Evolutionary conservation across 2,888 invertebrate species (phyloP), one percentile per base, ranked within the genome.

Genomic region (Apantesis nais): DNA sequence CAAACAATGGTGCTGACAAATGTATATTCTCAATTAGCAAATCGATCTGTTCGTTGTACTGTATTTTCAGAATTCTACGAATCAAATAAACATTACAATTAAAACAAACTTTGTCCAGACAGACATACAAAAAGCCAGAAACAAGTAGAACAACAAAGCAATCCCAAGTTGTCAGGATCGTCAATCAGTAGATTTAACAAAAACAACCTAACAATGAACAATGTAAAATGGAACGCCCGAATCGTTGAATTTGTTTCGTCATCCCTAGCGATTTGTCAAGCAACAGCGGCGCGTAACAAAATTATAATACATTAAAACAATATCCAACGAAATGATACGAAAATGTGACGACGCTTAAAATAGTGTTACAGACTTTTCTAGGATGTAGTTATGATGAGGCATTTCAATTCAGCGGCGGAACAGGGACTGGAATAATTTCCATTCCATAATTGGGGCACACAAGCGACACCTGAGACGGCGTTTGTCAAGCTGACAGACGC

Each of bases 401-500:
- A 79, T 79, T 82, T 79, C 74, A 75, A 78, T 78, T 76, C 80
- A 79, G 75, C 77, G 71, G 71, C 60, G 25, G 76, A 74, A 72
- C 71, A 69, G 77, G 75, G 78, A 78, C 78, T 77, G 73, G 76
- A 81, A 87, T 84, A 84, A 88, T 88, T 86, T 85, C 83, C 84
- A 85, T 85, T 82, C 79, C 78, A 81, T 86, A 89, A 89, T 89
- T 89, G 87, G 80, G 82, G 80, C 82, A 77, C 82, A 78, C 80
- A 70, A 72, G 79, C 78, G 78, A 78, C 88, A 89, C 88, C 88
- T 89, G 88, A 71, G 87, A 75, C 87, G 77, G 75, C 78, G 81
- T 85, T 84, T 86, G 84, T 86, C 89, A 87, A 80, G 79, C 80
- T 88, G 87, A 86, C 86, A 85, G 84, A 76, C 78, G 74, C 74